Conservation (phyloP, 2,797 vertebrate genomes). For the Ctenopoma multispine region DNA sequence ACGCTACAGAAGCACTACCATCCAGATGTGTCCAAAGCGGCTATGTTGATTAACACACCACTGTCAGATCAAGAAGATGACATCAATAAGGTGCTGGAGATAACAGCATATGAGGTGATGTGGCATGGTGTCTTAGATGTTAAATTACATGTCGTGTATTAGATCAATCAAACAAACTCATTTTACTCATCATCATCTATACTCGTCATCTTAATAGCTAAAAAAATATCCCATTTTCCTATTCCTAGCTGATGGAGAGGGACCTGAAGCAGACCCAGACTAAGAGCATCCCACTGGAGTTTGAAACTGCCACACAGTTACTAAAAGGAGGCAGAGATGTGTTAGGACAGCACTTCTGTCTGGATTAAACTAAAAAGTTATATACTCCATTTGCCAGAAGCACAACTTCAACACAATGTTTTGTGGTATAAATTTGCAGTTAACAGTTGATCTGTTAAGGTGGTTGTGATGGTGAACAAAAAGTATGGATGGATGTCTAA, state of each 20-base stretch:
- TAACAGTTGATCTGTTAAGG: slow-evolving; percentile 4
- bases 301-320: slow-evolving; percentile 85
- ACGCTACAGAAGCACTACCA: slow-evolving; percentile 94
- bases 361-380: slow-evolving; percentile 72
- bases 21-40: slow-evolving; percentile 91
- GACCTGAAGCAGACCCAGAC: slow-evolving; percentile 86
- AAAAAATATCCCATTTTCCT: slow-evolving; percentile 19
- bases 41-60: slow-evolving; percentile 85
- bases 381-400: neutral
- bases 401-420: too few relatives aligned
- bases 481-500: neutral
- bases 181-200: too few relatives aligned
- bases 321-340: slow-evolving; percentile 85
- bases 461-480: neutral
- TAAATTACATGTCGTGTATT: neutral
- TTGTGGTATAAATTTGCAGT: neutral
- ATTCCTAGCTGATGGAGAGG: slow-evolving; percentile 89
- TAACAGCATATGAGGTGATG: slow-evolving; percentile 88
- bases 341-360: slow-evolving; percentile 86
- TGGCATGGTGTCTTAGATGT: neutral
- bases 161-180: neutral
- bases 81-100: slow-evolving; percentile 87
- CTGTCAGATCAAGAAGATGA: slow-evolving; percentile 87
- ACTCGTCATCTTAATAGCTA: neutral
- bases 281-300: slow-evolving; percentile 88